These are phyloP conservation scores for Andrena fulva DNA, from an alignment of 2,888 invertebrate species.

Conservation along the genomic window DNA sequence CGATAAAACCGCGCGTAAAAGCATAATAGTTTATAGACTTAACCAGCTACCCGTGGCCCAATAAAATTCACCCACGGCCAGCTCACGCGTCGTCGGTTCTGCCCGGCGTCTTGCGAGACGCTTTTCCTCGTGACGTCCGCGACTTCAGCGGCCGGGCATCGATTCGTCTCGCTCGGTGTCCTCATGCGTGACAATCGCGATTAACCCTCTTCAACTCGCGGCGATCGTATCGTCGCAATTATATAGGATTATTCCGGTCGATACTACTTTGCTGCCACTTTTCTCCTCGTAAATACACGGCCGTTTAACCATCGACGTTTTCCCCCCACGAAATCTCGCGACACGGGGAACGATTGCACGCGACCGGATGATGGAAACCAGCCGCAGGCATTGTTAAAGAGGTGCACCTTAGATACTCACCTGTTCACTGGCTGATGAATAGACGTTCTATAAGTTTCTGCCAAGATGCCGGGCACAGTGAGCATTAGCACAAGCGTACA, in stretches of 20 bases:
- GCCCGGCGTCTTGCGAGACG: slow-evolving; percentile 8
- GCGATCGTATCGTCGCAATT: slow-evolving; percentile 55
- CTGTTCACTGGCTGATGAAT: background rate
- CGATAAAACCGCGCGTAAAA: slow-evolving; percentile 73
- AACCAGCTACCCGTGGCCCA: slow-evolving; percentile 61
- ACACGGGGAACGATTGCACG: background rate
- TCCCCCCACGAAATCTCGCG: slow-evolving; percentile 14
- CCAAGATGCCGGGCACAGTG: background rate
- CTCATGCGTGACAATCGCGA: slow-evolving; percentile 59
- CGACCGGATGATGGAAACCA: slow-evolving; percentile 3
- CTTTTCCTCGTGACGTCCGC: slow-evolving; percentile 8
- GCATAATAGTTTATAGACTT: slow-evolving; percentile 72
- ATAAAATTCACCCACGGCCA: slow-evolving; percentile 63
- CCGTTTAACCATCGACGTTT: slow-evolving; percentile 53
- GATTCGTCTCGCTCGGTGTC: slow-evolving; percentile 31
- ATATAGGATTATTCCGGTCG: slow-evolving; percentile 57
- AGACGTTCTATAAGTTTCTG: background rate
- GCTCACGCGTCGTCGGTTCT: slow-evolving; percentile 40
- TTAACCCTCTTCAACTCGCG: slow-evolving; percentile 40
- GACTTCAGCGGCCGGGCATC: slow-evolving; percentile 27
- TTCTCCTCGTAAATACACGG: slow-evolving; percentile 55
- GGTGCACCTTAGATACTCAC: background rate
- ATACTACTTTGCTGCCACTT: slow-evolving; percentile 54
- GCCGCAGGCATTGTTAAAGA: background rate
- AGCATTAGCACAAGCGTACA: background rate